Percentiles rank a stretch among this genome's conserved stretches.
Evolutionary conservation across 2,888 invertebrate genomes (phyloP).

Genomic region (Papilio elwesi): DNA sequence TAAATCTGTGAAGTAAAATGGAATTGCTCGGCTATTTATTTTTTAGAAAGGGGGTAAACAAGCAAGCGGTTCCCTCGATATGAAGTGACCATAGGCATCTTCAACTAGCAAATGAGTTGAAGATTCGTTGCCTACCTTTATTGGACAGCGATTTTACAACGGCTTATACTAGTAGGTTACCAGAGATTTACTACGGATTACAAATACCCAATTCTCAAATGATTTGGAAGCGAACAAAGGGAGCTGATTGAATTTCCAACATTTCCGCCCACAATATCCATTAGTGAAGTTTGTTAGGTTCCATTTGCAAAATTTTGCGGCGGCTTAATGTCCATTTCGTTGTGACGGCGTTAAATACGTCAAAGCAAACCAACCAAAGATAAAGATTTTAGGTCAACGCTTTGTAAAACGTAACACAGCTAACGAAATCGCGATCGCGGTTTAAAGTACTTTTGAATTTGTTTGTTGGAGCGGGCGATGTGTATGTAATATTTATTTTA

Average conservation of each 20-base stretch:
- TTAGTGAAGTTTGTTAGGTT: constrained; percentile 21
- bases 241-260: constrained; percentile 2
- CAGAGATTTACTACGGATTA: not conserved
- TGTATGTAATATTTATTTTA: not conserved
- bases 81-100: too few relatives aligned
- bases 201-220: not conserved
- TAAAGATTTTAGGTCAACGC: constrained; percentile 12
- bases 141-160: too few relatives aligned
- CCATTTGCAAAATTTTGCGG: constrained; percentile 23
- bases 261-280: constrained; percentile 16
- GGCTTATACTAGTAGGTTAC: too few relatives aligned
- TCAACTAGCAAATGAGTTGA: too few relatives aligned
- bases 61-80: too few relatives aligned
- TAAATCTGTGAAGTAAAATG: too few relatives aligned
- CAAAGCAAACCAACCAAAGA: constrained; percentile 19
- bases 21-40: too few relatives aligned
- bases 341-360: constrained; percentile 13
- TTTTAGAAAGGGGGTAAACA: too few relatives aligned
- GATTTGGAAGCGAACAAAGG: constrained; percentile 14
- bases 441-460: not conserved
- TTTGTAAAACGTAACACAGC: constrained; percentile 18
- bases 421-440: not conserved
- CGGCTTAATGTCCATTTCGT: constrained; percentile 9
- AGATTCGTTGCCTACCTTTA: too few relatives aligned
- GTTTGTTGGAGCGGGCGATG: not conserved